Base-by-base conservation (phyloP, 2,113 vertebrate species). In the Toxotes chatareus region DNA sequence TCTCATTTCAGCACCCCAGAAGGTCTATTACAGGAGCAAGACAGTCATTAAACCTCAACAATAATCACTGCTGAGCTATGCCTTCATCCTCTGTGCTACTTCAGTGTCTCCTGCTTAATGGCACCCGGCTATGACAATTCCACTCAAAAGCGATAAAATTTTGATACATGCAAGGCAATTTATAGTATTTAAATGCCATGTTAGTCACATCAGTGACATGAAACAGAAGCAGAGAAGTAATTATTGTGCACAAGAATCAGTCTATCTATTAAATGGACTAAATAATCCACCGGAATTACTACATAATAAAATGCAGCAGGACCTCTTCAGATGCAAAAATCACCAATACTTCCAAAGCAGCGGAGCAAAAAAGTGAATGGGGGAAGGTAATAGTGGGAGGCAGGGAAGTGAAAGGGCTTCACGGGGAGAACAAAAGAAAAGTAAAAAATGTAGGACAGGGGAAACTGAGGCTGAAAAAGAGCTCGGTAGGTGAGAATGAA, bases 1-100 rank as follows among this genome's bases (percentile, higher is more conserved):
- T 95, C 93, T 94, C 91, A 93, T 95, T 95, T 95, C 91, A 94
- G 84, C 93, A 93, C 88, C 92, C 93, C 92, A 93, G 93, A 95
- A 94, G 93, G 93, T 95, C 93, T 94, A 93, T 95, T 94, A 93
- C 91, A 93, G 90, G 91, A 92, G 92, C 92, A 93, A 90, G 91
- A 86, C 90, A 93, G 93, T 94, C 93, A 94, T 95, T 95, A 95
- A 94, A 93, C 82, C 89, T 92, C 90, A 94, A 91, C 93, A 94
- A 91, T 94, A 94, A 95, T 95, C 93, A 95, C 90, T 91, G 80
- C 91, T 93, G 89, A 92, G 92, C 91, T 89, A 88, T 89, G 88
- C 85, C 91, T 86, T 91, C 86, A 89, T 90, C 83, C 85, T 86
- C 80, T 62, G 71, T 79, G 79, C 83, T 83, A 86, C 90, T 89